Percentiles rank a stretch among this genome's conserved stretches.
Conservation (phyloP, 2,888 invertebrate genomes). For the Leistus spinibarbis region DNA sequence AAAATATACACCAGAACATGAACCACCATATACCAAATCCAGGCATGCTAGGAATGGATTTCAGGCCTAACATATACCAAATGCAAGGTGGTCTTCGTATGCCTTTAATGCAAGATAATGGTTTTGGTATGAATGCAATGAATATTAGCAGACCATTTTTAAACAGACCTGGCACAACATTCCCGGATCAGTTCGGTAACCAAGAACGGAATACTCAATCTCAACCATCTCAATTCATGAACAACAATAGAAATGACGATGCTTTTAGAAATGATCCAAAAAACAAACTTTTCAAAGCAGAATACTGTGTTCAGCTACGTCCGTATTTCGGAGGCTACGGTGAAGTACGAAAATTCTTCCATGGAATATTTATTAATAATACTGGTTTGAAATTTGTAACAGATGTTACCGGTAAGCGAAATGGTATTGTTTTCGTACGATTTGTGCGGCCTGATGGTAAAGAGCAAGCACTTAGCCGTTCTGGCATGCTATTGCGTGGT, state of each 20-base stretch:
- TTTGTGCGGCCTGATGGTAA: conserved; percentile 75
- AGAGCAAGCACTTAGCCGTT: conserved; percentile 71
- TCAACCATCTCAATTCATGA: neutral
- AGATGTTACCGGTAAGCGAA: conserved; percentile 77
- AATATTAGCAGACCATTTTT: conserved; percentile 15
- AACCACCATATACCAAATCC: conserved; percentile 5
- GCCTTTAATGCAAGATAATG: conserved; percentile 17
- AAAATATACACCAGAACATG: conserved; percentile 6
- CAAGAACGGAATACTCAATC: conserved; percentile 9
- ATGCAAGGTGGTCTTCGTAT: conserved; percentile 13
- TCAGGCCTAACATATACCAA: conserved; percentile 7
- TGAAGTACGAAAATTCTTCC: conserved; percentile 83
- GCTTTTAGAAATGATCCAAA: conserved; percentile 8
- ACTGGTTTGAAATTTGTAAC: conserved; percentile 87
- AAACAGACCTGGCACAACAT: conserved; percentile 23
- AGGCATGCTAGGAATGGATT: conserved; percentile 4
- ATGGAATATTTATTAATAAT: conserved; percentile 73
- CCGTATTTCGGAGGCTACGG: conserved; percentile 74
- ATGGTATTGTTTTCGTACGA: conserved; percentile 79
- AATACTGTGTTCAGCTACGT: conserved; percentile 75
- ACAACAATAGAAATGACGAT: conserved; percentile 10
- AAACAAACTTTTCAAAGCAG: conserved; percentile 38
- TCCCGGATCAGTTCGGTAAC: conserved; percentile 20
- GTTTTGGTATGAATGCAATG: conserved; percentile 8
- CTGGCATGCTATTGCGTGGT: conserved; percentile 69